These are phyloP conservation scores for Prunella fulvescens DNA, from an alignment of 2,113 vertebrate species.

Conservation along the genomic window DNA sequence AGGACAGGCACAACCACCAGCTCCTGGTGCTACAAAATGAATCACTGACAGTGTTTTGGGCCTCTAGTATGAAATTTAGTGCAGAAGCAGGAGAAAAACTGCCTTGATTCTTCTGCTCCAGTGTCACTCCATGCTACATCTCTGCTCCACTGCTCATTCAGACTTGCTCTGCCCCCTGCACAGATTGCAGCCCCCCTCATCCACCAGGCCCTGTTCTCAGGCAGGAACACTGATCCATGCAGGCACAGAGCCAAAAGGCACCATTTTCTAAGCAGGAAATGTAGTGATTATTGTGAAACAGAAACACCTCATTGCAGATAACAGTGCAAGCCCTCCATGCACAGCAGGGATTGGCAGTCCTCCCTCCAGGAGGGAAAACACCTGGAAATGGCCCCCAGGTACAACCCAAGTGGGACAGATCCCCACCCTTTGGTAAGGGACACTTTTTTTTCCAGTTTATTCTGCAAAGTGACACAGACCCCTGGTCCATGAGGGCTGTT, in stretches of 20 bases:
- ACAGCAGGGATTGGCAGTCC: not conserved
- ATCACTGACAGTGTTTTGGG: not conserved
- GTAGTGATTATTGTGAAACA: not conserved
- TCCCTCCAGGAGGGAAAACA: not conserved
- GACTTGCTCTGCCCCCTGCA: not conserved
- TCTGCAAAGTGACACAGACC: not conserved
- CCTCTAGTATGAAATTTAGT: not conserved
- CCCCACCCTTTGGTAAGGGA: not conserved
- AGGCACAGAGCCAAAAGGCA: not conserved
- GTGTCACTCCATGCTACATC: no score
- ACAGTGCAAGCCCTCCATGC: fast-evolving
- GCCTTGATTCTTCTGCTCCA: not conserved
- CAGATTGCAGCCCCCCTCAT: not conserved
- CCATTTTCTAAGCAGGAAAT: not conserved
- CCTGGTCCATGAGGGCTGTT: fast-evolving
- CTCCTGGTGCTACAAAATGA: not conserved
- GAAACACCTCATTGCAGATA: not conserved
- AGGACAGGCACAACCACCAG: not conserved
- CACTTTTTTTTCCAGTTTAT: not conserved
- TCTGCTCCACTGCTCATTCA: not conserved
- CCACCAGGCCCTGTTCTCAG: not conserved
- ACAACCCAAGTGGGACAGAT: fast-evolving
- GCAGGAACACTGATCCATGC: not conserved
- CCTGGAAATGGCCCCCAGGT: not conserved
- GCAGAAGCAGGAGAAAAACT: not conserved